These are phyloP conservation scores for Cantharis flavilabris DNA, from an alignment of 2,888 invertebrate genomes.

Conservation along the genomic window DNA sequence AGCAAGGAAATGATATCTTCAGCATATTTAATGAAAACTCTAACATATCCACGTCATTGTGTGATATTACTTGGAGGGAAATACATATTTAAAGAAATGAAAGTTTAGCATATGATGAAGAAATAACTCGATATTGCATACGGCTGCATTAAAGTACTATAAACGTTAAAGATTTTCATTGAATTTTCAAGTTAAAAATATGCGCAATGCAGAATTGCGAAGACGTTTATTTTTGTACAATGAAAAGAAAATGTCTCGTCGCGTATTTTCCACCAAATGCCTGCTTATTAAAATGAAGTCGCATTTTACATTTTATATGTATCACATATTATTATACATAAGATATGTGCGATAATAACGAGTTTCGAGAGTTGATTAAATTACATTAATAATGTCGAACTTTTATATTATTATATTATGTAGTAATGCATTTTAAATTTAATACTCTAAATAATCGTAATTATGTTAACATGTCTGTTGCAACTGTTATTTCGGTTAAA, in stretches of 20 bases:
- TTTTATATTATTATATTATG: background rate
- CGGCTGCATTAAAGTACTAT: background rate
- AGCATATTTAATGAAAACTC: background rate
- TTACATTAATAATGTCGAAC: background rate
- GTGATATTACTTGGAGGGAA: background rate
- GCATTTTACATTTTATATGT: background rate
- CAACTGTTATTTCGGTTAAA: slow-evolving; percentile 21
- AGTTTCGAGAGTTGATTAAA: background rate
- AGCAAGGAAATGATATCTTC: no score
- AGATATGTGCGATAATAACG: background rate
- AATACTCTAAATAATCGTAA: slow-evolving; percentile 6
- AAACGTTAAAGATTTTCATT: background rate
- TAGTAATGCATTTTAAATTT: background rate
- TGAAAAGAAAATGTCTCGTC: slow-evolving; percentile 1
- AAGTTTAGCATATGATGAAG: background rate
- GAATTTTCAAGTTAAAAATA: background rate
- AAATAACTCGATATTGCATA: background rate
- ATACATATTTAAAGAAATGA: background rate
- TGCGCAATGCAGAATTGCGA: background rate
- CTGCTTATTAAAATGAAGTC: slow-evolving; percentile 1
- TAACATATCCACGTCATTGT: background rate
- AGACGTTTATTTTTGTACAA: background rate
- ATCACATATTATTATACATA: background rate
- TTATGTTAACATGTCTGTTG: slow-evolving; percentile 17
- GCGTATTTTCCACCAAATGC: background rate